Evolutionary conservation across 2,113 vertebrate genomes (phyloP).

Genomic region (Rhizomys pruinosus): DNA sequence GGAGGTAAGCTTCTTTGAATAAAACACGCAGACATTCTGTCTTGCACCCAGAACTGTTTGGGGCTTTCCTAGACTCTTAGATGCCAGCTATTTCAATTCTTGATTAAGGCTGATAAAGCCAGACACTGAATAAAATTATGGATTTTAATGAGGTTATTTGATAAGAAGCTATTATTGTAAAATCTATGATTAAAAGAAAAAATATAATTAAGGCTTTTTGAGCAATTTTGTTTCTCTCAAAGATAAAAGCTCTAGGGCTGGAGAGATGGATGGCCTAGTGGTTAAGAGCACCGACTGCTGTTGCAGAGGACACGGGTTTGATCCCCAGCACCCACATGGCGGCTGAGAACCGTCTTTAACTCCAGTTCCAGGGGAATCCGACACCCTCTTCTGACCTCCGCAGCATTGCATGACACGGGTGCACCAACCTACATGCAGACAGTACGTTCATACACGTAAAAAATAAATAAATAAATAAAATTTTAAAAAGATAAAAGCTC

Average conservation of each 20-base stretch:
- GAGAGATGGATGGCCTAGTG: too few species aligned
- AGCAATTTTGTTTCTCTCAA: constrained; percentile 71
- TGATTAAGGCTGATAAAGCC: constrained; percentile 61
- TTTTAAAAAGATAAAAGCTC: constrained; percentile 70
- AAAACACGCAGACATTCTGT: not conserved
- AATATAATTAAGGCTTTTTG: constrained; percentile 68
- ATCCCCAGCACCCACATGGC: too few species aligned
- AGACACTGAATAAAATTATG: constrained; percentile 58
- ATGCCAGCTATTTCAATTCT: constrained; percentile 40
- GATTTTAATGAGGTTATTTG: constrained; percentile 73
- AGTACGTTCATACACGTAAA: too few species aligned
- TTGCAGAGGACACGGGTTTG: too few species aligned
- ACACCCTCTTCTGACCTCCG: too few species aligned
- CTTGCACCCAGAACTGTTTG: not conserved
- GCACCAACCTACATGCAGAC: too few species aligned
- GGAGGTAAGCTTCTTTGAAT: constrained; percentile 22
- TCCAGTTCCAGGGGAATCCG: too few species aligned
- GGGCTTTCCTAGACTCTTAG: constrained; percentile 17
- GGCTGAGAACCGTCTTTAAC: too few species aligned
- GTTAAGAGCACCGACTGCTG: too few species aligned
- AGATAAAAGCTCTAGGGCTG: constrained; percentile 68
- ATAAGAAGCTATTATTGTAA: constrained; percentile 74
- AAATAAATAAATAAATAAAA: too few species aligned
- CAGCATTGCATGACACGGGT: too few species aligned
- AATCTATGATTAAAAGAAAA: constrained; percentile 66